Evolutionary conservation across 2,797 vertebrate genomes (phyloP).

Genomic region (Galago senegalensis): DNA sequence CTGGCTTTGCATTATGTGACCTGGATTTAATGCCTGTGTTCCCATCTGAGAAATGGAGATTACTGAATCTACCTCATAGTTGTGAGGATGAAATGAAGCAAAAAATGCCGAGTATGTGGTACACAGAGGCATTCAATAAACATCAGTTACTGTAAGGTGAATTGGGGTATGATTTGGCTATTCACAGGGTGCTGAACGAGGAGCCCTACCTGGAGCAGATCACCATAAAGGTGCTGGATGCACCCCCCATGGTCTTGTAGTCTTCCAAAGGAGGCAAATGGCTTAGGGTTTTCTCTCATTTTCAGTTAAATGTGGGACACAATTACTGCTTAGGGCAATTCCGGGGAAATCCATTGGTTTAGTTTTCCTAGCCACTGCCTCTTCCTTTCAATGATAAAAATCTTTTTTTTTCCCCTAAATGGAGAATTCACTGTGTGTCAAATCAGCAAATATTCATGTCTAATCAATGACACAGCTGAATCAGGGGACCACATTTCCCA

Average conservation of each 20-base stretch:
- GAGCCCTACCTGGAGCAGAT: background rate
- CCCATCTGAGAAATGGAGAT: background rate
- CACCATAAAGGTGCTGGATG: background rate
- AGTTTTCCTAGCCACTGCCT: background rate
- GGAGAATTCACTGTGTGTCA: background rate
- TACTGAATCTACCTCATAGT: background rate
- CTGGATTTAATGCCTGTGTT: background rate
- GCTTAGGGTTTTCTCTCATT: background rate
- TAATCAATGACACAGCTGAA: background rate
- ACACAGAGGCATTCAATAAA: background rate
- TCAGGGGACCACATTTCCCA: background rate
- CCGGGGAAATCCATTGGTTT: background rate
- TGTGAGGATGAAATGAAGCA: slow-evolving; percentile 6
- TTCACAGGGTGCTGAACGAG: background rate
- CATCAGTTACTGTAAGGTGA: background rate
- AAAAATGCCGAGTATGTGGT: background rate
- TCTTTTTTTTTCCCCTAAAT: background rate
- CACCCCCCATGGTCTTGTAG: background rate
- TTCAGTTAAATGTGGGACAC: background rate
- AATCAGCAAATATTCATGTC: background rate
- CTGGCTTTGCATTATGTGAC: background rate
- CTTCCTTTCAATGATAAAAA: background rate
- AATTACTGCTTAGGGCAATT: background rate
- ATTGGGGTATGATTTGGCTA: background rate
- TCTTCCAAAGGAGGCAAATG: background rate